These are phyloP conservation scores for Enoplolaimus lenunculus DNA, from an alignment of 2,888 invertebrate genomes.

Conservation along the genomic window DNA sequence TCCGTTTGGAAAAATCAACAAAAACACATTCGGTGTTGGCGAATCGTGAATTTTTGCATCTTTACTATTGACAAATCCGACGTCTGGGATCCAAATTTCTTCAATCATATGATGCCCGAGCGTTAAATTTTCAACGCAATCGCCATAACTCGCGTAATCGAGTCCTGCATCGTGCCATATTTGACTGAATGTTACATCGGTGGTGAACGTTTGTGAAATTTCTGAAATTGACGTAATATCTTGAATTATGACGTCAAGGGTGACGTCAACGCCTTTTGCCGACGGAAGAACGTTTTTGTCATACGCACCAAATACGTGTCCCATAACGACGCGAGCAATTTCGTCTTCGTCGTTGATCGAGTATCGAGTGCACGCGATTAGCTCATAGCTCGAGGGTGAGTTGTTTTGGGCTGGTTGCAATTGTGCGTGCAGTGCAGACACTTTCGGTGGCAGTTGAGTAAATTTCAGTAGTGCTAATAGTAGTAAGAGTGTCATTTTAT, in stretches of 20 bases:
- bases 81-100: slow-evolving; percentile 16
- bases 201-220: slow-evolving; percentile 30
- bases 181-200: slow-evolving; percentile 37
- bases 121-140: slow-evolving; percentile 16
- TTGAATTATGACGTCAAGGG: slow-evolving; percentile 33
- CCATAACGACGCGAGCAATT: slow-evolving; percentile 3
- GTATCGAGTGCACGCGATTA: no score
- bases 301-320: slow-evolving; percentile 29
- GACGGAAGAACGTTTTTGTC: slow-evolving; percentile 37
- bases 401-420: no score
- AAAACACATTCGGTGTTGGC: no score
- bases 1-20: slow-evolving; percentile 20
- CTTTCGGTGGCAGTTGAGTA: no score
- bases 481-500: no score
- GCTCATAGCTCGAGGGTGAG: no score
- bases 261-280: slow-evolving; percentile 38
- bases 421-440: no score
- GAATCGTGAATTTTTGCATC: slow-evolving; percentile 13
- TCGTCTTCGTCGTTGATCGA: slow-evolving; percentile 1
- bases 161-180: slow-evolving; percentile 40
- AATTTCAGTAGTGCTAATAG: no score
- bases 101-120: slow-evolving; percentile 9
- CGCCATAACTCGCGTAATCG: slow-evolving; percentile 25
- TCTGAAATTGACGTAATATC: slow-evolving; percentile 25
- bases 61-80: slow-evolving; percentile 20